Percentiles rank a stretch among this genome's conserved stretches.
Evolutionary conservation across 1,140 invertebrate species (phyloP).

Genomic region (Drosophila virilis): DNA sequence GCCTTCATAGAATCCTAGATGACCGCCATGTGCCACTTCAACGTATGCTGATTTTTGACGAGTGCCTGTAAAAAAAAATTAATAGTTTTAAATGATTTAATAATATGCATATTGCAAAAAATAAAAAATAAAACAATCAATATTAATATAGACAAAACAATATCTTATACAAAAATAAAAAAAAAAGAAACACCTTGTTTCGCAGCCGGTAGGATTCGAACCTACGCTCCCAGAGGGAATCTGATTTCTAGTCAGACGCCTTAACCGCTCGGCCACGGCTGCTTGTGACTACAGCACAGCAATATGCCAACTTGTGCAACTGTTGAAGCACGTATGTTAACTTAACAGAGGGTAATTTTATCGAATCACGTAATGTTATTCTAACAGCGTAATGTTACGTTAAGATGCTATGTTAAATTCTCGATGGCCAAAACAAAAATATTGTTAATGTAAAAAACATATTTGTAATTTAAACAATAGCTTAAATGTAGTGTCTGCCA

Average conservation of each 20-base stretch:
- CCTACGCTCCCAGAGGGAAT: conserved; percentile 93
- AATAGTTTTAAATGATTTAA: not conserved
- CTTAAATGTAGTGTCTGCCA: conserved; percentile 2
- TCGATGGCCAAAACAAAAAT: no score
- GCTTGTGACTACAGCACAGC: conserved; percentile 86
- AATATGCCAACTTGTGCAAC: conserved; percentile 6
- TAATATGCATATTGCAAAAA: not conserved
- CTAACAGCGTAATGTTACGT: conserved; percentile 9
- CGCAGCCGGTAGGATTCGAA: conserved; percentile 94
- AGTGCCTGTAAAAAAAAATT: conserved; percentile 86
- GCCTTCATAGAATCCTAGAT: conserved; percentile 96
- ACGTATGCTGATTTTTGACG: conserved; percentile 90
- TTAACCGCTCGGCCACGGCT: conserved; percentile 94
- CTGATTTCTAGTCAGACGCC: conserved; percentile 93
- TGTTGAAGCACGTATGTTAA: not conserved
- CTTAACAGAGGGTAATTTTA: not conserved
- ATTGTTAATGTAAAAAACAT: not conserved
- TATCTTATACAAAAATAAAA: conserved; percentile 79
- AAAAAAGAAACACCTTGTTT: conserved; percentile 2
- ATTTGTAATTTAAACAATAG: not conserved
- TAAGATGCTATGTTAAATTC: not conserved
- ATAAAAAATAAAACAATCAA: not conserved
- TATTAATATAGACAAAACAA: not conserved
- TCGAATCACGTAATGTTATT: conserved; percentile 6
- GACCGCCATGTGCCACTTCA: conserved; percentile 94